phyloP scores from a whole-genome alignment of 2,888 invertebrate genomes.

The Blera fallax region DNA sequence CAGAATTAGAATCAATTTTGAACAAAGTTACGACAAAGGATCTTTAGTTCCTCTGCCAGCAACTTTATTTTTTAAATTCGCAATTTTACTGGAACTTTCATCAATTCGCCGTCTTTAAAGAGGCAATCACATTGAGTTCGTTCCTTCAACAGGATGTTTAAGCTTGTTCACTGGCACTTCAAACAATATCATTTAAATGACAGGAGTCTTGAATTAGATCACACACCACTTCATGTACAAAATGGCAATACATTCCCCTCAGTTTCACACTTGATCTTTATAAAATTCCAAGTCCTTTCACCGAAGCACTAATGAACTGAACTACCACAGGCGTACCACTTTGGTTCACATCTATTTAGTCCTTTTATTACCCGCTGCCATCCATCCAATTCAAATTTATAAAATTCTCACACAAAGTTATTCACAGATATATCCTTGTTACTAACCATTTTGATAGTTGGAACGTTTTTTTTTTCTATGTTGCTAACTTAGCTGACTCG shows the following conservation, averaged over 20 bases:
- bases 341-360: background rate
- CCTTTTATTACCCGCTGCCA: background rate
- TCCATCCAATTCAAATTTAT: background rate
- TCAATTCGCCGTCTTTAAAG: no score
- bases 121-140: no score
- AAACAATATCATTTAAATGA: no score
- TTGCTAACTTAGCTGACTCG: conserved; percentile 77
- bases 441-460: conserved; percentile 47
- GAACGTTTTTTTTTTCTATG: conserved; percentile 6
- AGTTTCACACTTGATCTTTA: background rate
- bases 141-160: no score
- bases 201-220: no score
- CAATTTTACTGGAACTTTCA: no score
- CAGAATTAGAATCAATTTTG: no score
- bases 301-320: background rate
- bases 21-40: no score
- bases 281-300: background rate
- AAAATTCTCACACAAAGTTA: background rate
- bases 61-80: no score
- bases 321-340: background rate
- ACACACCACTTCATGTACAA: no score
- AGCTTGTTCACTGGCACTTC: no score
- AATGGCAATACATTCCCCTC: background rate
- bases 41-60: no score
- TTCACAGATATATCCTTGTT: background rate